Evolutionary conservation across 2,113 vertebrate species (phyloP).

Genomic region (Dasypus novemcinctus): DNA sequence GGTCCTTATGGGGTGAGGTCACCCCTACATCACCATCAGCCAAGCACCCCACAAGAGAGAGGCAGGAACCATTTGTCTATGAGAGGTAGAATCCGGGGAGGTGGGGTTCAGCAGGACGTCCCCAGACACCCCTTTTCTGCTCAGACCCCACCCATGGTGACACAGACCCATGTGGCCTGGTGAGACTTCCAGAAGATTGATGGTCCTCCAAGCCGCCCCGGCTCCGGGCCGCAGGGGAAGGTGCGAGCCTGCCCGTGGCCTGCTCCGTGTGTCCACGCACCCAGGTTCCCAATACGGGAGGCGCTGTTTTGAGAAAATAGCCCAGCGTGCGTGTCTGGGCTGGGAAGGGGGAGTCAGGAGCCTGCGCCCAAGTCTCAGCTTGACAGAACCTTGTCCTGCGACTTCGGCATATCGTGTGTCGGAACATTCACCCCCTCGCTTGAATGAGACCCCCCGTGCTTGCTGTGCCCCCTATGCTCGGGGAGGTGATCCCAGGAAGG

Average conservation of each 20-base stretch:
- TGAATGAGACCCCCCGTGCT: background rate
- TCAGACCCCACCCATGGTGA: background rate
- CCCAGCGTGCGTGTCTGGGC: accelerated
- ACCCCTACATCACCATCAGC: background rate
- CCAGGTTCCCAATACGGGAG: background rate
- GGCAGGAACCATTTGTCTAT: background rate
- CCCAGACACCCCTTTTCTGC: background rate
- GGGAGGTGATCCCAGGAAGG: background rate
- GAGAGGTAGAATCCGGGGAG: background rate
- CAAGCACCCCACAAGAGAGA: background rate
- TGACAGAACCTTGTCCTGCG: background rate
- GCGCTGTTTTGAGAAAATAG: background rate
- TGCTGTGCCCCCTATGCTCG: too few species aligned
- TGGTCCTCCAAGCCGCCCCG: background rate
- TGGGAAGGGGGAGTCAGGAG: background rate
- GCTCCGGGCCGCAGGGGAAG: background rate
- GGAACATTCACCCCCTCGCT: background rate
- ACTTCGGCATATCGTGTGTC: background rate
- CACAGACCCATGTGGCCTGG: background rate
- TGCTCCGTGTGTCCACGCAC: background rate
- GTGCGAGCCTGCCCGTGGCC: background rate
- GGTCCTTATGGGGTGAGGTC: background rate
- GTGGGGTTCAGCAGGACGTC: background rate
- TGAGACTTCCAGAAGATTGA: background rate
- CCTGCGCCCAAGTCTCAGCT: background rate